These are phyloP conservation scores for Tachyglossus aculeatus DNA, from an alignment of 2,797 vertebrate species.

Conservation along the genomic window DNA sequence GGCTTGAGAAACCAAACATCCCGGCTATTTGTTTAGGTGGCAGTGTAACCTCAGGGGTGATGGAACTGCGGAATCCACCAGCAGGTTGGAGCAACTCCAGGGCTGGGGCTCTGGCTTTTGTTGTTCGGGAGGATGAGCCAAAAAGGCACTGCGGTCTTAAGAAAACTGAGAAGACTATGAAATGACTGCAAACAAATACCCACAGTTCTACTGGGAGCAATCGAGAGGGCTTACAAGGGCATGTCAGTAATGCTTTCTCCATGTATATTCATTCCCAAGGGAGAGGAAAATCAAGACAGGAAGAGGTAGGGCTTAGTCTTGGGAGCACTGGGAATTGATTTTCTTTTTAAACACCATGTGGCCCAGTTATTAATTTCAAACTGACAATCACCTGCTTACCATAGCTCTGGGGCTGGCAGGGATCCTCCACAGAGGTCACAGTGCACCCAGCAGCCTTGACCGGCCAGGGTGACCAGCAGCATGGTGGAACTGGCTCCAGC, in stretches of 20 bases:
- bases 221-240: constrained; percentile 2
- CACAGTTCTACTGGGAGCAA: constrained; percentile 7
- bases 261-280: neutral
- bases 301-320: constrained; percentile 9
- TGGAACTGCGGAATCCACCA: constrained; percentile 10
- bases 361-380: no score
- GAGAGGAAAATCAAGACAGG: constrained; percentile 3
- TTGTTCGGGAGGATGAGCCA: constrained; percentile 28
- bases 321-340: neutral
- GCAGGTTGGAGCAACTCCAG: neutral
- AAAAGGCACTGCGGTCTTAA: constrained; percentile 8
- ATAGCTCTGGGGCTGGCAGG: no score
- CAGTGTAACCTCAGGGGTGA: no score
- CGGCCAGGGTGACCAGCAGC: no score
- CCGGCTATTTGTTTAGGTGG: no score
- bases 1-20: no score
- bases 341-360: no score
- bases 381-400: no score
- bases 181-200: constrained; percentile 5
- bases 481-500: no score
- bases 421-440: no score
- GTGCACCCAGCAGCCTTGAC: no score
- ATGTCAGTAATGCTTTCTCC: neutral
- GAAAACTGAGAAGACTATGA: constrained; percentile 2
- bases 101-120: constrained; percentile 20